These are phyloP conservation scores for Loris lydekkerianus DNA, from an alignment of 2,797 vertebrate genomes.

Conservation along the genomic window DNA sequence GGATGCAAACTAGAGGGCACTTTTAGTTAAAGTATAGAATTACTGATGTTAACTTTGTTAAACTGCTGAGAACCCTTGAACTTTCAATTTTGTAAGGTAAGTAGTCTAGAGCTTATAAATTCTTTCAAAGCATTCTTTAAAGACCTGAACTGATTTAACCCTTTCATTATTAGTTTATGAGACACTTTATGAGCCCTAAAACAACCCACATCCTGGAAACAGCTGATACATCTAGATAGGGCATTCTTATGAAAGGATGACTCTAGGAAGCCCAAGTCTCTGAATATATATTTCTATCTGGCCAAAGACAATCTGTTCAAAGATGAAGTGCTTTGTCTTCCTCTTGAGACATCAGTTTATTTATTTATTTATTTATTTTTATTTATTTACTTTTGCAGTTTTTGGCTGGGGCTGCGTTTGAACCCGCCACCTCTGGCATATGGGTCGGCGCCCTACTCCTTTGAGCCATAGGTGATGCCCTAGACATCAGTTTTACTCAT, in stretches of 20 bases:
- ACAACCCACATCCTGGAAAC: slow-evolving; percentile 74
- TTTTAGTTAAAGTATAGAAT: slow-evolving; percentile 20
- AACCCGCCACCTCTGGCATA: no score
- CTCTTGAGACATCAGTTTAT: slow-evolving; percentile 40
- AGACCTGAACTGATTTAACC: slow-evolving; percentile 78
- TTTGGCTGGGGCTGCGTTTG: no score
- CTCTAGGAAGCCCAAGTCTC: slow-evolving; percentile 20
- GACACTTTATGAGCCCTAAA: slow-evolving; percentile 75
- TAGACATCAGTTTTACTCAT: slow-evolving; percentile 28
- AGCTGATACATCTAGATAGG: slow-evolving; percentile 59
- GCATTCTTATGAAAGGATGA: slow-evolving; percentile 58
- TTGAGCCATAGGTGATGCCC: no score
- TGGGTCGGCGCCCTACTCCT: no score
- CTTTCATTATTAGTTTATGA: slow-evolving; percentile 82
- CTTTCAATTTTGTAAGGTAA: slow-evolving; percentile 71
- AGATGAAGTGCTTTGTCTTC: background rate
- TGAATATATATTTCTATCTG: slow-evolving; percentile 37
- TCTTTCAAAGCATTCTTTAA: slow-evolving; percentile 80
- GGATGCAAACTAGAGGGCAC: background rate
- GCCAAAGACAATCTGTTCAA: slow-evolving; percentile 34
- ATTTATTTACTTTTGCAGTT: no score
- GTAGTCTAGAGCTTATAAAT: slow-evolving; percentile 72
- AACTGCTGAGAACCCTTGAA: slow-evolving; percentile 48
- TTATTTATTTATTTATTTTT: no score
- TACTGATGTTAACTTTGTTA: background rate